Base-by-base conservation (phyloP, 1,140 invertebrate genomes). In the Drosophila trapezifrons region DNA sequence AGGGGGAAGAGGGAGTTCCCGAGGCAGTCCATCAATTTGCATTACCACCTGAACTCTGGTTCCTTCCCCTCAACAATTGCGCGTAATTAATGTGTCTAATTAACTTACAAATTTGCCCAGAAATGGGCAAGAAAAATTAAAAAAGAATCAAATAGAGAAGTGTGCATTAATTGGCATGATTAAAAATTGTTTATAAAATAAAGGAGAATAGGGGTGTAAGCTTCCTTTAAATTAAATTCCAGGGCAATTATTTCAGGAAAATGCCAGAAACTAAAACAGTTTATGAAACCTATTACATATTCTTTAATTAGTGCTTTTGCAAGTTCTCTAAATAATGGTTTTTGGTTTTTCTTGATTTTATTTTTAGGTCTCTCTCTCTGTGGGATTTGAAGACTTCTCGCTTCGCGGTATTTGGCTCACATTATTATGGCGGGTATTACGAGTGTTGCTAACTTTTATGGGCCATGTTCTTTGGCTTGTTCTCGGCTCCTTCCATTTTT, bases 71-170 rank as follows among this genome's bases (percentile, higher is more conserved):
- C 43, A 52, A 45, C 80, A 80, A 77, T 85, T 85, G 82, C 74
- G 62, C 66, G 40, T 87, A 87, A 89, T 89, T 87, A 89, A 87
- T 87, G 79, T 58, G 47, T 56, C 60, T 78, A 87, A 87, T 87
- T 87, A 87, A 67, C 76, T 83, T 46, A 51, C 55, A 77, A 89
- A 62, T 47, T 78, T 56, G 32, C 29, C 29, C 29, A 32, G 29
- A 10, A 10, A 10, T 4, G 29, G 29, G 18, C 46, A 7, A 22
- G 42, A 66, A 46, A 54, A 43, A 52, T 51, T 40, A 45, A 47
- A 20, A 72, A 55, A 20, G 37, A 49, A 20, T 3, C 42, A 22
- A 35, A 38, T 12, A 12, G 52, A 57, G 25, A 51, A 66, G 17
- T 64, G 27, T 9, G 27, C 45, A 49, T 56, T 62, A 47, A 60